Evolutionary conservation across 2,797 vertebrate genomes (phyloP), one percentile per base, ranked within the genome.

Genomic region (Arvicola amphibius): DNA sequence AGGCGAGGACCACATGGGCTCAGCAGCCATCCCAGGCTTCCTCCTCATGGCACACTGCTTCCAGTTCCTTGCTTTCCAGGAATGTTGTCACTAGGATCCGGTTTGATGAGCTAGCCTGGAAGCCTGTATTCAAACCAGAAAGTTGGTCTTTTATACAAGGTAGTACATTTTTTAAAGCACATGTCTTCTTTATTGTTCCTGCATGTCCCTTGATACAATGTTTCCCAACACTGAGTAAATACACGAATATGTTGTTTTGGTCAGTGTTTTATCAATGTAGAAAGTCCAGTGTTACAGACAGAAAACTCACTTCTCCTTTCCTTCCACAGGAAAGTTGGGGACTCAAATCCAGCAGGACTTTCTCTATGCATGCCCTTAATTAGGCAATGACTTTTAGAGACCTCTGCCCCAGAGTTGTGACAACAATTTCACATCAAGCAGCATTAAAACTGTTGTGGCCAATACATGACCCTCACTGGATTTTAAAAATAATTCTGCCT

Each of bases 401-500:
- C 43, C 59, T 93, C 48, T 80, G 79, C 16, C 69, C 65, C 86
- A 19, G 19, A 71, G 56, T 79, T 90, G 77, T 67, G 16, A 91
- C 40, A 91, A 76, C 21, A 67, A 69, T 80, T 61, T 80, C 87
- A 43, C 25, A 91, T 48, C 80, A 79, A 94, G 67, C 9, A 79
- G 29, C 19, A 77, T 27, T 63, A 43, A 96, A 69, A 96, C 92
- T 53, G 56, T 88, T 11, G 14, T 90, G 81, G 10, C 51, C 79
- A 92, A 61, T 51, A 53, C 53, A 27, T 59, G 85, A 91, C 16
- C 63, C 21, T 76, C 59, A 46, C n/a, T 37, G 91, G 73, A 63
- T 94, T 87, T 88, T 16, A n/a, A 84, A 96, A 94, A 73, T 32
- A 96, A 94, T 63, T 51, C 65, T 53, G n/a, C 37, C 10, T 89